phyloP scores from a whole-genome alignment of 2,888 invertebrate genomes.

The Lithosia quadra region DNA sequence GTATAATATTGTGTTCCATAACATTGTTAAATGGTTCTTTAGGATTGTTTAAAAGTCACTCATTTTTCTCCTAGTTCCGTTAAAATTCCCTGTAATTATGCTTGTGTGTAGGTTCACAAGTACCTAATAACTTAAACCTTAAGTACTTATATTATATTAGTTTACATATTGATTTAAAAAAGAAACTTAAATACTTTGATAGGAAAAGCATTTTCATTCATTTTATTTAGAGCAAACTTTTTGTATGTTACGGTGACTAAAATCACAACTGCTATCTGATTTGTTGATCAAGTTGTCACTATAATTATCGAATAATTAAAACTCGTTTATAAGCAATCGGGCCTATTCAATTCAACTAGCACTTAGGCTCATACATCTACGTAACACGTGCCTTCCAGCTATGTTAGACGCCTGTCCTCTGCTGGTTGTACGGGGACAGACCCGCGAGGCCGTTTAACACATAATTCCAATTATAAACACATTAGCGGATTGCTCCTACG shows the following conservation, averaged over 20 bases:
- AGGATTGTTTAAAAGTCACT: background rate
- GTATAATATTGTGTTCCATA: background rate
- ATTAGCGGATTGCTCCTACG: constrained; percentile 67
- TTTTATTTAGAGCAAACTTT: constrained; percentile 26
- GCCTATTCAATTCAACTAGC: constrained; percentile 70
- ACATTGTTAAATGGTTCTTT: background rate
- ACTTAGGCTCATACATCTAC: constrained; percentile 44
- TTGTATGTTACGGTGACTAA: constrained; percentile 29
- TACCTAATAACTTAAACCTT: no score
- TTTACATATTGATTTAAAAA: no score
- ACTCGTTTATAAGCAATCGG: constrained; percentile 71
- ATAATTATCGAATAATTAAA: constrained; percentile 73
- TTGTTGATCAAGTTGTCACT: constrained; percentile 65
- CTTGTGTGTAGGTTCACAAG: background rate
- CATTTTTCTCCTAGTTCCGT: background rate
- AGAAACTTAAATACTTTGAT: background rate
- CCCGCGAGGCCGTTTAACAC: constrained; percentile 54
- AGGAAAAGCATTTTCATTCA: background rate
- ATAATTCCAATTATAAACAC: constrained; percentile 74
- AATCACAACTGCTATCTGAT: constrained; percentile 44
- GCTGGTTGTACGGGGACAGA: constrained; percentile 44
- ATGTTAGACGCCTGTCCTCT: constrained; percentile 54
- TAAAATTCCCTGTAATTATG: background rate
- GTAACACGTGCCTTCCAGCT: constrained; percentile 24
- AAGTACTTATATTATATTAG: background rate